phyloP scores from a whole-genome alignment of 1,140 invertebrate genomes.

The Pseudobourletiella spinata region DNA sequence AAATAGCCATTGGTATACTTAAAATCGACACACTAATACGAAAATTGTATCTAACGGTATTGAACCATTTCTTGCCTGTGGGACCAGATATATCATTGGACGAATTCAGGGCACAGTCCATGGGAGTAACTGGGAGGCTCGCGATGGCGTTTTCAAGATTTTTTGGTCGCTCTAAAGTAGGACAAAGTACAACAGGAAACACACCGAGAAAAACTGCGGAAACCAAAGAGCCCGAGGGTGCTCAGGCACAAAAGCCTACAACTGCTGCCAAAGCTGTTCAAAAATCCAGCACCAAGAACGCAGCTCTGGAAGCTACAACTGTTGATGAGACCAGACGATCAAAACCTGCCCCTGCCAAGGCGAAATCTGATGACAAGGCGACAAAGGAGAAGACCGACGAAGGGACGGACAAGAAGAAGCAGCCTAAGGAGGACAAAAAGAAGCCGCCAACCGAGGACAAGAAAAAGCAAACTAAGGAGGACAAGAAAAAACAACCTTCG shows the following conservation, averaged over 20 bases:
- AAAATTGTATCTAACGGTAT: neutral
- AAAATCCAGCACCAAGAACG: neutral
- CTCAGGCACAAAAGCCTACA: neutral
- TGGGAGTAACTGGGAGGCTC: constrained; percentile 19
- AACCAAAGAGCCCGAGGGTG: neutral
- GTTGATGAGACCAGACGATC: neutral
- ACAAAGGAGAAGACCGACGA: no score
- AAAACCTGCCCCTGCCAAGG: neutral
- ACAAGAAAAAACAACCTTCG: constrained; percentile 16
- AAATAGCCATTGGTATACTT: constrained; percentile 36
- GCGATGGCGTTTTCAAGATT: constrained; percentile 15
- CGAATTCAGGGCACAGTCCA: constrained; percentile 23
- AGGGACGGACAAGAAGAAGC: constrained; percentile 8
- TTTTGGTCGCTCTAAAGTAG: constrained; percentile 21
- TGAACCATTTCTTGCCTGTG: neutral
- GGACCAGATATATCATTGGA: constrained; percentile 29
- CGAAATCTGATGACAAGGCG: constrained; percentile 2
- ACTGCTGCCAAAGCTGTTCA: neutral
- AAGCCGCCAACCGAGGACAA: constrained; percentile 7
- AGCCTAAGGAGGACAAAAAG: constrained; percentile 14
- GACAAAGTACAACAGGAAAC: neutral
- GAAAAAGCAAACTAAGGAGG: constrained; percentile 10
- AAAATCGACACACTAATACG: neutral
- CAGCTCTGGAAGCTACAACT: neutral
- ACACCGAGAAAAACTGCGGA: neutral